Percentiles rank a stretch among this genome's conserved stretches.
Evolutionary conservation across 1,140 invertebrate genomes (phyloP).

Genomic region (Anagrus nilaparvatae): DNA sequence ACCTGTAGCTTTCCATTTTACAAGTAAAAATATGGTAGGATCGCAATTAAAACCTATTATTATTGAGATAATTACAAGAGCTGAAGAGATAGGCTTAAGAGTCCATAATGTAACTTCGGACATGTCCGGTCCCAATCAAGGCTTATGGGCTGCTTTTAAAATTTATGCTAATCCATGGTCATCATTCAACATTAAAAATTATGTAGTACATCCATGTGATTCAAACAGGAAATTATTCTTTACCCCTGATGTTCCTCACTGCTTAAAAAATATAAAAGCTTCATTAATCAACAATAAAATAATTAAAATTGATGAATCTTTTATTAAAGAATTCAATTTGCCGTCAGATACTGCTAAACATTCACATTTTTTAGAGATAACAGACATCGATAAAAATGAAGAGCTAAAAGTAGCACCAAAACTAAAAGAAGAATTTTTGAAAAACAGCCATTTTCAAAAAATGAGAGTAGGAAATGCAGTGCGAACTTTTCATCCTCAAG

Average conservation of each 20-base stretch:
- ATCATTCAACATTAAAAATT: not conserved
- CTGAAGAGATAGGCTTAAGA: not conserved
- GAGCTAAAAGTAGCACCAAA: slow-evolving; percentile 8
- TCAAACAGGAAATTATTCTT: slow-evolving; percentile 1
- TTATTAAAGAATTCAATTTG: slow-evolving; percentile 4
- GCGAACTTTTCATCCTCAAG: not conserved
- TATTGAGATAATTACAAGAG: not conserved
- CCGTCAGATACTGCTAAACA: not conserved
- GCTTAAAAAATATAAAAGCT: slow-evolving; percentile 9
- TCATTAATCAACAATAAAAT: slow-evolving; percentile 5
- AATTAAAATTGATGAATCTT: not conserved
- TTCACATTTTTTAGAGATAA: not conserved
- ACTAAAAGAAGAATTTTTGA: slow-evolving; percentile 6
- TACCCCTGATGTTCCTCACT: slow-evolving; percentile 3
- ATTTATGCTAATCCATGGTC: slow-evolving; percentile 2
- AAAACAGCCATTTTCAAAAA: slow-evolving; percentile 2
- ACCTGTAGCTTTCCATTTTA: slow-evolving; percentile 7
- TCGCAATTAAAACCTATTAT: not conserved
- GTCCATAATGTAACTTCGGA: not conserved
- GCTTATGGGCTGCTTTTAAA: slow-evolving; percentile 1
- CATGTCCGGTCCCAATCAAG: slow-evolving; percentile 3
- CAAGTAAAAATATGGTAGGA: slow-evolving; percentile 1
- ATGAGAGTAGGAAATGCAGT: slow-evolving; percentile 1
- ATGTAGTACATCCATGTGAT: slow-evolving; percentile 1
- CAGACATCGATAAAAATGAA: not conserved